Conservation (phyloP, 2,113 vertebrate species). For the Ptychochromis oligacanthus region DNA sequence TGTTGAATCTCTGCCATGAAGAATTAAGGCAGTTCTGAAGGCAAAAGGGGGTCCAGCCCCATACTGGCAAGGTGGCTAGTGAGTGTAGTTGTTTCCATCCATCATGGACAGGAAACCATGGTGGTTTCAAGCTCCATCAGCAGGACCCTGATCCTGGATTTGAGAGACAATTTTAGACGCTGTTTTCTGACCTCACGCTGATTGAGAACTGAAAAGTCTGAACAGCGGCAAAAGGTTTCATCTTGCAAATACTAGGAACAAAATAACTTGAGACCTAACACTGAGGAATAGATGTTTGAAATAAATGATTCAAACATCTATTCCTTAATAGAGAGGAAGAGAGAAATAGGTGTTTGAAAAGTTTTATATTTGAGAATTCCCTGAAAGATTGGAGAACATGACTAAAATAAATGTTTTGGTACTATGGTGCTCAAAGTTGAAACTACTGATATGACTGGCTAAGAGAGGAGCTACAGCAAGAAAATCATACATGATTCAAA, state of each 20-base stretch:
- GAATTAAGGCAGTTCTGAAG: too few species aligned
- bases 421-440: neutral
- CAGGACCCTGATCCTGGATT: neutral
- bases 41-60: too few species aligned
- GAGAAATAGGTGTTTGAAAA: neutral
- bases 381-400: neutral
- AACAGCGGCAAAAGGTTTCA: neutral
- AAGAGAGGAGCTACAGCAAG: neutral
- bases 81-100: neutral
- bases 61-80: too few species aligned
- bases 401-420: too few species aligned
- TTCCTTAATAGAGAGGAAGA: too few species aligned
- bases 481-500: neutral
- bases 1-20: too few species aligned
- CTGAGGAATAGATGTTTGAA: neutral
- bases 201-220: neutral
- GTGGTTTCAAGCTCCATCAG: constrained; percentile 22
- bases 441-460: neutral
- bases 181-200: constrained; percentile 31
- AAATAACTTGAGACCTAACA: neutral
- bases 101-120: neutral
- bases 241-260: neutral
- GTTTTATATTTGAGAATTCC: neutral
- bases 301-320: too few species aligned
- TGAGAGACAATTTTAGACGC: constrained; percentile 33